Evolutionary conservation across 2,797 vertebrate species (phyloP), one percentile per base, ranked within the genome.

Genomic region (Sebastes steindachneri): DNA sequence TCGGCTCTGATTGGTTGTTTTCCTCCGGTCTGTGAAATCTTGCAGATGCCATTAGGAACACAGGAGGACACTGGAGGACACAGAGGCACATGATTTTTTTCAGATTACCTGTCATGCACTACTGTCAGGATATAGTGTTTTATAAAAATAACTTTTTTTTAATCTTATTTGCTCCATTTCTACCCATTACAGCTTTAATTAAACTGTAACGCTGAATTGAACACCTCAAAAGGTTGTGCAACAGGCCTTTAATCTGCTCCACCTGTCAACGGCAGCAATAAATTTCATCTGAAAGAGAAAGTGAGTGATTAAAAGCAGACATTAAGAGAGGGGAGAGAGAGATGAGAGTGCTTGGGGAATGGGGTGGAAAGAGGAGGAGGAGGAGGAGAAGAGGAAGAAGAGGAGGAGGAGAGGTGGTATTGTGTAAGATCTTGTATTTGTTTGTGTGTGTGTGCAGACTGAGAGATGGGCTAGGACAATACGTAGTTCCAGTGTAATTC

Each of bases 401-500:
- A 57, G 35, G 64, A 5, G 28, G 77, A 84, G 80, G 63, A 62
- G 82, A 85, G 63, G 77, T 76, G 60, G 19, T 85, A 77, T 92
- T 90, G 84, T 89, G 89, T 79, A 92, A 86, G 84, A 69, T 75
- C 26, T 75, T 77, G 25, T 73, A 41, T 75, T 70, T 73, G 74
- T 77, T 35, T 69, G 21, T 67, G 58, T 29, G 11, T 68, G 64
- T 62, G 37, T 12, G 7, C 6, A 86, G 77, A 75, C 45, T 51
- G 68, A 80, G 75, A 90, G 78, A 87, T 76, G 80, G 83, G 69
- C 31, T 3, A 51, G 83, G 77, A 89, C 87, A 90, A 88, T 87
- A 71, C 55, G 28, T 67, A 66, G 73, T 77, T 91, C 81, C 73
- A 68, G 17, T 75, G 72, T 78, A 74, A 86, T 83, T 90, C 88